These are phyloP conservation scores for Chromis chromis DNA, from an alignment of 2,797 vertebrate genomes.

Conservation along the genomic window DNA sequence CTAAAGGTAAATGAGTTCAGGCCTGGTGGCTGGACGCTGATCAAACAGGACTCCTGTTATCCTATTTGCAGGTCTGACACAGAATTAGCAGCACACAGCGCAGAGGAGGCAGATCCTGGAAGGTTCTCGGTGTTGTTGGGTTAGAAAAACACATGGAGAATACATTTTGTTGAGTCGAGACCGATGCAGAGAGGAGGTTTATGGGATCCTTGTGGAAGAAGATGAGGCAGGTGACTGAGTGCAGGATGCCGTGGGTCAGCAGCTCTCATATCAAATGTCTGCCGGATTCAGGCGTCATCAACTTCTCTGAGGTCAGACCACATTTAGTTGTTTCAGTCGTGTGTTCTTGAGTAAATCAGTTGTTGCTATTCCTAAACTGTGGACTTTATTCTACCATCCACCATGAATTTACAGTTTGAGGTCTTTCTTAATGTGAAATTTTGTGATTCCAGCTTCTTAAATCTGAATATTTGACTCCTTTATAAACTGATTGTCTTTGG, in stretches of 20 bases:
- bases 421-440: no score
- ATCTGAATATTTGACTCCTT: no score
- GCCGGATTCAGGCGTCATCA: slow-evolving; percentile 27
- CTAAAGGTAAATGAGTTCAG: slow-evolving; percentile 46
- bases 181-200: slow-evolving; percentile 31
- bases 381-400: no score
- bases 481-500: no score
- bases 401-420: no score
- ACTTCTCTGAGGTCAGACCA: slow-evolving; percentile 55
- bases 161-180: neutral
- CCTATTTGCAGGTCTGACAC: slow-evolving; percentile 68
- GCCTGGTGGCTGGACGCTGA: slow-evolving; percentile 36
- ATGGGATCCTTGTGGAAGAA: slow-evolving; percentile 74
- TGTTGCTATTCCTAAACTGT: no score
- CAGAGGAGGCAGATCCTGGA: neutral
- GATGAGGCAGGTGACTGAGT: slow-evolving; percentile 56
- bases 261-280: slow-evolving; percentile 38
- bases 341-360: neutral
- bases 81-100: slow-evolving; percentile 53
- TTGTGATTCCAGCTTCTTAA: no score
- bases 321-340: neutral
- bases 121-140: neutral
- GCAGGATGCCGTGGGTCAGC: slow-evolving; percentile 51
- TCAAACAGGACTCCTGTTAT: slow-evolving; percentile 60
- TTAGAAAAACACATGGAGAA: neutral